Percentiles rank a stretch among this genome's conserved stretches.
phyloP scores from a whole-genome alignment of 1,140 invertebrate species.

The Spodoptera frugiperda region DNA sequence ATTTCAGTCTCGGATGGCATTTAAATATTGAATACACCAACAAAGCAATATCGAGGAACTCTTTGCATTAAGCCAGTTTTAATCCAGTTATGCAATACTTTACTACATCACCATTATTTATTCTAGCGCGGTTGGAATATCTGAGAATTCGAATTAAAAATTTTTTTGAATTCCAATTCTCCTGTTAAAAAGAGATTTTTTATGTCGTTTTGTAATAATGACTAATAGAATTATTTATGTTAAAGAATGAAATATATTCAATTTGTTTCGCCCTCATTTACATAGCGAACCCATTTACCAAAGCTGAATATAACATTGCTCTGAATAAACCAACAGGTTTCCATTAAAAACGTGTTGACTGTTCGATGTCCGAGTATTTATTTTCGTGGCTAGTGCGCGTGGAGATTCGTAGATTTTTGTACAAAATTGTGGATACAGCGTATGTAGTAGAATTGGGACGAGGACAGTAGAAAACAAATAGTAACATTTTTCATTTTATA shows the following conservation, averaged over 20 bases:
- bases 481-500: background rate
- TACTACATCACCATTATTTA: background rate
- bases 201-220: background rate
- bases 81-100: too few species aligned
- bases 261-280: constrained; percentile 41
- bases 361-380: constrained; percentile 36
- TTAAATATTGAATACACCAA: too few species aligned
- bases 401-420: background rate
- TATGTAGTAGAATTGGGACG: constrained; percentile 13
- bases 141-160: background rate
- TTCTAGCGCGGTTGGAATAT: background rate
- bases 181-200: constrained; percentile 3
- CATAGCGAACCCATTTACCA: constrained; percentile 37
- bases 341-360: constrained; percentile 43
- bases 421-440: constrained; percentile 12
- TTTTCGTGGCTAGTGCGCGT: constrained; percentile 13
- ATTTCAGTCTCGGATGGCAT: too few species aligned
- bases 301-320: constrained; percentile 41
- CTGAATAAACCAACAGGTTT: constrained; percentile 43
- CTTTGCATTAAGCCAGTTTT: too few species aligned
- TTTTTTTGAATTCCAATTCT: background rate
- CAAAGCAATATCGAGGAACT: too few species aligned
- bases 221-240: constrained; percentile 34
- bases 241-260: constrained; percentile 37
- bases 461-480: background rate